Base-by-base conservation (phyloP, 2,888 invertebrate genomes). In the Oegoconia quadripuncta region DNA sequence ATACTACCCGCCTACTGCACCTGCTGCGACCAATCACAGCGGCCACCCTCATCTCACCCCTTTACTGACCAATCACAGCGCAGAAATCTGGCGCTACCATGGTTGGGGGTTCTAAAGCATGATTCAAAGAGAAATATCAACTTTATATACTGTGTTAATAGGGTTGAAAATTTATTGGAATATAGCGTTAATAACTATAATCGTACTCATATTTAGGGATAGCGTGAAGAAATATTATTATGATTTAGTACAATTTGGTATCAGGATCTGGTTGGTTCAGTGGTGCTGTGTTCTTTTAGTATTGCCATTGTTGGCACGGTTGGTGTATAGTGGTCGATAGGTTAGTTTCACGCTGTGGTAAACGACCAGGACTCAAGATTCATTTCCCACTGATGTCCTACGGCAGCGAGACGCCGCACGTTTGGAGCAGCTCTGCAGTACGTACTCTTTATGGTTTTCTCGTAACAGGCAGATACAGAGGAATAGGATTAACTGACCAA, bases 321-420 rank as follows among this genome's bases (percentile, higher is more conserved):
- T 14, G 33, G 35, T 35, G 28, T 37, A n/a, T 17, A 37, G 52
- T 41, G 50, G 55, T 52, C 18, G 12, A 37, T 59, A 57, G 51
- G 50, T 30, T 59, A 17, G 42, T 54, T 46, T 59, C 51, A 67
- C 63, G 39, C 25, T 14, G 61, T 59, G 41, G 62, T 63, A 56
- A 23, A 16, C 22, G 9, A 40, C 68, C 71, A 77, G 63, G 74
- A 71, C 61, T 81, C 87, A 87, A 87, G 69, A 87, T 87, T 87
- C 86, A 86, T 87, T 87, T 87, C 86, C 86, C 86, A 78, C 86
- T 86, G 75, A 88, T 88, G 88, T 87, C 88, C 51, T 84, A 86
- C 80, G 82, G 84, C 52, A 84, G 80, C 65, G 88, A 88, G 72
- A 75, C 87, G 78, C 81, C 88, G 73, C 88, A 88, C 76, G 84